These are phyloP conservation scores for Agriopis leucophaearia DNA, from an alignment of 2,888 invertebrate genomes.

Conservation along the genomic window DNA sequence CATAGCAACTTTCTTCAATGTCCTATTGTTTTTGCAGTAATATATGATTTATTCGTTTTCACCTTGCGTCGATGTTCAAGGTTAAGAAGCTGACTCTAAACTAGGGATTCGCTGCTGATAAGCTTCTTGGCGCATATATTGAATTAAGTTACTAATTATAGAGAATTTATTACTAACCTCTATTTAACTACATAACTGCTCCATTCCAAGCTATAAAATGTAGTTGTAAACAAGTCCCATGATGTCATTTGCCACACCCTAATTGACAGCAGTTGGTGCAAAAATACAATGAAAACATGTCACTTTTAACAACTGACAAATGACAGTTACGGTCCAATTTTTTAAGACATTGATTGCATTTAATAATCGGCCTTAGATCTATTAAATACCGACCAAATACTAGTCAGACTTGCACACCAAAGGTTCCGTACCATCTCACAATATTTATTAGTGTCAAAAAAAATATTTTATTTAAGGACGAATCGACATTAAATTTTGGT, in stretches of 20 bases:
- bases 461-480: no score
- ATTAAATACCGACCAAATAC: constrained; percentile 30
- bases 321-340: constrained; percentile 32
- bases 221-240: constrained; percentile 33
- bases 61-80: no score
- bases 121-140: no score
- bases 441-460: constrained; percentile 3
- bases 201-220: constrained; percentile 32
- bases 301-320: constrained; percentile 33
- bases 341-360: constrained; percentile 31
- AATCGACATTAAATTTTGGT: no score
- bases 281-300: constrained; percentile 56
- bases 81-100: no score
- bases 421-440: not conserved
- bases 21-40: no score
- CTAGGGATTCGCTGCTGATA: no score
- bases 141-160: not conserved
- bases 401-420: no score
- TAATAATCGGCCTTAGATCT: constrained; percentile 24
- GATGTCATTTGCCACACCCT: constrained; percentile 45
- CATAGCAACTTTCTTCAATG: no score
- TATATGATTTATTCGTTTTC: no score
- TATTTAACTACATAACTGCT: constrained; percentile 16
- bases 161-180: not conserved
- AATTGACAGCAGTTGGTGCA: constrained; percentile 44